Conservation (phyloP, 2,797 vertebrate species). For the Manis pentadactyla region DNA sequence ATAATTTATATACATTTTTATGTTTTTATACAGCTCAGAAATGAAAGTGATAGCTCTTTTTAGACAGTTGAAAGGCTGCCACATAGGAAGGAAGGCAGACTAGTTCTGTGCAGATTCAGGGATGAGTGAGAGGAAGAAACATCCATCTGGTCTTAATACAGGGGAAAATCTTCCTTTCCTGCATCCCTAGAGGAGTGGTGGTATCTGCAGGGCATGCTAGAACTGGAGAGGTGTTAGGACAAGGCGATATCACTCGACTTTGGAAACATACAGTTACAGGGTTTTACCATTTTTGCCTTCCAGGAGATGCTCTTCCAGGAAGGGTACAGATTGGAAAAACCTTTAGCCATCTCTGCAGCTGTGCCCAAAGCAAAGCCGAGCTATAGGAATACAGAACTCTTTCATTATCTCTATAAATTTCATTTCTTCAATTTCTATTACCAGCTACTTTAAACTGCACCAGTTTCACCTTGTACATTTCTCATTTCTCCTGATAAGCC, state of each 20-base stretch:
- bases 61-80: constrained; percentile 13
- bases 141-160: background rate
- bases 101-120: background rate
- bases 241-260: background rate
- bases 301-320: background rate
- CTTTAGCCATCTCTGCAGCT: background rate
- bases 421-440: constrained; percentile 37
- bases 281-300: background rate
- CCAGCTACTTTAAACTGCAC: background rate
- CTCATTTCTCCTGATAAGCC: background rate
- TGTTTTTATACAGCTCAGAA: constrained; percentile 28
- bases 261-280: background rate
- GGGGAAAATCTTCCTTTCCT: background rate
- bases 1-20: background rate
- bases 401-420: background rate
- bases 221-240: background rate
- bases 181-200: background rate
- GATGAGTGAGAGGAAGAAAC: background rate
- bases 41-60: background rate
- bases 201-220: background rate
- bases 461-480: background rate
- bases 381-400: background rate
- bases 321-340: background rate
- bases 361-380: background rate
- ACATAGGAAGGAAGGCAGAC: background rate